Base-by-base conservation (phyloP, 2,888 invertebrate species). In the Athetis lepigone region DNA sequence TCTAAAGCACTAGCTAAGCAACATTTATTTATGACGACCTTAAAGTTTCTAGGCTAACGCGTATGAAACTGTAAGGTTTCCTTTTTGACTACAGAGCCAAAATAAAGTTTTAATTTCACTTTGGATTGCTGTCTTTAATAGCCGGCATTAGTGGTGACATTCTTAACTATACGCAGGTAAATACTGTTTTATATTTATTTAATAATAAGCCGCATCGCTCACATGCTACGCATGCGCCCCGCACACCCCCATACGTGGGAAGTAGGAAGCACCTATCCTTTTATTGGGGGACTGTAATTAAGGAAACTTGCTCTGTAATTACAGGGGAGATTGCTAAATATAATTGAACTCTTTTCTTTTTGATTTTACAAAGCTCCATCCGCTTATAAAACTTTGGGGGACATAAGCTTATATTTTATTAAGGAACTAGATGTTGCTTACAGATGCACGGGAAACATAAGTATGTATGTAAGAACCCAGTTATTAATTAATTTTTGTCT, bases 321-420 rank as follows among this genome's bases (percentile, higher is more conserved):
- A 92, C 94, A 91, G 94, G 94, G 94, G 94, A 82, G 92, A 90
- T 92, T 90, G 93, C 94, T 94, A 93, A 94, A 95, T 93, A 93
- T 95, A 94, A 94, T 94, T 91, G 82, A 90, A 91, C 84, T 87
- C 90, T 90, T 91, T 89, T 88, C 85, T 88, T 89, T 90, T 90
- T 85, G 83, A 85, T 86, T 84, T 84, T 82, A 81, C 85, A 81
- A 73, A 75, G 82, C 85, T 87, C 86, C 88, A 83, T 88, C 86
- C 87, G 85, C 33, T 77, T 81, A 23, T 77, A 66, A 61, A 70
- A 58, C 59, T 71, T 61, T 57, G 59, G 76, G 67, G 78, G 63
- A 66, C 67, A 76, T 75, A 79, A 63, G 77, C 43, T 60, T 52
- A 52, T 68, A 46, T 45, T 71, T 75, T 71, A 61, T 71, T 57